Evolutionary conservation across 2,797 vertebrate species (phyloP).

Genomic region (Schizopygopsis malacanthus): DNA sequence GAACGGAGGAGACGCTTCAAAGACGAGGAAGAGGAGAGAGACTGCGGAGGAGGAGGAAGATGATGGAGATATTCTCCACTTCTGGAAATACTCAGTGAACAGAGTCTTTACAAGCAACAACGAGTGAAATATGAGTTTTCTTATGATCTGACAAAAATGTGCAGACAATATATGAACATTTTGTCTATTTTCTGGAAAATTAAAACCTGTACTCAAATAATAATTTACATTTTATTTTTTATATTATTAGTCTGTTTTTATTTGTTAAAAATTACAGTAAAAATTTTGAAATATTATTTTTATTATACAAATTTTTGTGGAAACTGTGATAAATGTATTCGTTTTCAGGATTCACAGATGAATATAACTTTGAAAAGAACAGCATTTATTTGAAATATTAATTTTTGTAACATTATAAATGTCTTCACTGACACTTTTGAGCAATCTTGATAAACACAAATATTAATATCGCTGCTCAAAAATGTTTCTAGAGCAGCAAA

Average conservation of each 20-base stretch:
- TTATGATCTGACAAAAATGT: neutral
- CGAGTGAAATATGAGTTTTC: neutral
- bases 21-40: slow-evolving; percentile 47
- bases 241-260: neutral
- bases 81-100: neutral
- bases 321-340: too few species aligned
- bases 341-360: too few species aligned
- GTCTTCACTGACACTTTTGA: neutral
- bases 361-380: too few species aligned
- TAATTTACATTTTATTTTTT: neutral
- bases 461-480: too few species aligned
- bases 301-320: too few species aligned
- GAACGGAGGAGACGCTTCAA: slow-evolving; percentile 59
- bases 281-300: too few species aligned
- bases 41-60: slow-evolving; percentile 44
- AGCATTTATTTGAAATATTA: neutral
- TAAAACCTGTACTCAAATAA: neutral
- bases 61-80: slow-evolving; percentile 1
- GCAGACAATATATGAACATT: neutral
- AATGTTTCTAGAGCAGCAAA: too few species aligned
- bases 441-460: too few species aligned
- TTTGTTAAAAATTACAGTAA: neutral
- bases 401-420: neutral
- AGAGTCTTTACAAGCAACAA: neutral
- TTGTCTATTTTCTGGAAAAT: neutral